phyloP scores from a whole-genome alignment of 2,113 vertebrate genomes.

The Oriolus oriolus region DNA sequence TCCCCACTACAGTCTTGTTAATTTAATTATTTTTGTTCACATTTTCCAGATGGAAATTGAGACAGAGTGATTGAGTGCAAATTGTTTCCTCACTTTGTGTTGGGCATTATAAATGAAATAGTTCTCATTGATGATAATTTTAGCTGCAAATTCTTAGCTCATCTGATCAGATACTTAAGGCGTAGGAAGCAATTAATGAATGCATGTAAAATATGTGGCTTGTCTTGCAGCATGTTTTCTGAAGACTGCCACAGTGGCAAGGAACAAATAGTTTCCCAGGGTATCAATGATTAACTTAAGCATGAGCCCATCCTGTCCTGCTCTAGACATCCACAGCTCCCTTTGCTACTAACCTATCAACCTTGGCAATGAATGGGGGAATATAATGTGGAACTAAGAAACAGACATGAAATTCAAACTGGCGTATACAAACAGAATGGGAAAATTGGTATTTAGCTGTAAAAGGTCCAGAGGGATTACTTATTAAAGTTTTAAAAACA shows the following conservation, averaged over 20 bases:
- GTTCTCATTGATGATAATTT: constrained; percentile 7
- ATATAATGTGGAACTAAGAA: neutral
- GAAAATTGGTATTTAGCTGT: neutral
- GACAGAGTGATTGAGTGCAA: neutral
- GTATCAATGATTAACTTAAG: neutral
- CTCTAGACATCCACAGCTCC: neutral
- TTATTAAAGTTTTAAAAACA: neutral
- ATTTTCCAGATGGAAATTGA: constrained; percentile 36
- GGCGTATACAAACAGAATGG: neutral
- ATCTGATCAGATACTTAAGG: neutral
- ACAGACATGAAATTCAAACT: neutral
- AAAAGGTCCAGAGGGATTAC: neutral
- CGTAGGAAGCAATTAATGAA: constrained; percentile 36
- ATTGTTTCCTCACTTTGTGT: constrained; percentile 8
- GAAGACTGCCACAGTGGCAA: neutral
- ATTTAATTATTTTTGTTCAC: constrained; percentile 23
- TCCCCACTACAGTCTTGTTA: neutral
- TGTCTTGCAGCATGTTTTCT: neutral
- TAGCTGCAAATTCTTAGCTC: constrained; percentile 7
- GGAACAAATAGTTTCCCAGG: neutral
- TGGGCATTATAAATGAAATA: constrained; percentile 28
- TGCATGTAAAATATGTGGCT: neutral
- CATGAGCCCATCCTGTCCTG: neutral
- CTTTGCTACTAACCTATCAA: neutral
- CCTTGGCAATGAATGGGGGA: neutral